Conservation (phyloP, 2,797 vertebrate species). For the Podargus strigoides region DNA sequence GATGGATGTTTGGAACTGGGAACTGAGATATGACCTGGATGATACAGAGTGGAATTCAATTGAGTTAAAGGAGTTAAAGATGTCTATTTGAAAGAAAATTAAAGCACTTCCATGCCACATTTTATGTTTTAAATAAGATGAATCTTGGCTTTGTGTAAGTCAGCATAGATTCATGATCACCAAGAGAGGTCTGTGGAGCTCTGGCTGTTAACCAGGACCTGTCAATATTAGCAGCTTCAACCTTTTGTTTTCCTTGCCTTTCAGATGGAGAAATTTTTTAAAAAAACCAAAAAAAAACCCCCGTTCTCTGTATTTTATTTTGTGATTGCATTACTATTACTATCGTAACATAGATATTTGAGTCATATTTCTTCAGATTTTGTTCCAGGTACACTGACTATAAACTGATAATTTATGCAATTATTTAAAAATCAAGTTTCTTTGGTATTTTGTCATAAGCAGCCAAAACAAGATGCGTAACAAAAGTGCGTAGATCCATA, state of each 20-base stretch:
- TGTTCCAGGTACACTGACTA: background rate
- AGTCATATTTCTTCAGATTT: background rate
- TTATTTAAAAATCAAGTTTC: background rate
- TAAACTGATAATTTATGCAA: background rate
- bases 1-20: constrained; percentile 11
- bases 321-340: background rate
- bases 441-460: background rate
- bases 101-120: background rate
- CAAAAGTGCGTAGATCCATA: background rate
- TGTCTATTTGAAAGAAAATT: constrained; percentile 21
- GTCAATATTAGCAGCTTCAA: background rate
- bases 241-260: background rate
- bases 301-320: background rate
- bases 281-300: background rate
- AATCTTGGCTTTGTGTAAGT: background rate
- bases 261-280: background rate
- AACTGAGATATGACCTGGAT: constrained; percentile 10
- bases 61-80: constrained; percentile 2
- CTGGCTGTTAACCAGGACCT: background rate
- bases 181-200: background rate
- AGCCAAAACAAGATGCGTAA: background rate
- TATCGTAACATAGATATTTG: background rate
- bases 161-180: background rate
- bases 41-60: background rate
- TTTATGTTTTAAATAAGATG: background rate